Evolutionary conservation across 2,888 invertebrate species (phyloP).

Genomic region (Troides oblongomaculatus): DNA sequence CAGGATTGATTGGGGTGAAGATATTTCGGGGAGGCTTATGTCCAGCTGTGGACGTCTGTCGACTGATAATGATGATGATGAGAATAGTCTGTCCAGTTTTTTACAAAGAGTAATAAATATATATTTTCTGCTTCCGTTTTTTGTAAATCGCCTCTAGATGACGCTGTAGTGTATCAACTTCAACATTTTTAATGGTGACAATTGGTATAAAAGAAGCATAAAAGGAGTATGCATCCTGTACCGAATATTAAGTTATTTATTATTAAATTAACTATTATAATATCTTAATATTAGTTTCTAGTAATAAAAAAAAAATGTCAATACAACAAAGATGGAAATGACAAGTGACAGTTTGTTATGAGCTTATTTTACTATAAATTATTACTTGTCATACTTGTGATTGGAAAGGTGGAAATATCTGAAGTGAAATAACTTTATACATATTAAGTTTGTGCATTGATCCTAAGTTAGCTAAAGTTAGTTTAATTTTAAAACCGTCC

Average conservation of each 20-base stretch:
- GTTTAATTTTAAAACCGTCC: conserved; percentile 8
- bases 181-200: too few relatives aligned
- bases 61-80: not conserved
- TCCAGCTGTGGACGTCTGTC: not conserved
- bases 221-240: not conserved
- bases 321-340: not conserved
- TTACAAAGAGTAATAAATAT: too few relatives aligned
- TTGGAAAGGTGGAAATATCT: not conserved
- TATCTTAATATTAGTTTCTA: not conserved
- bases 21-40: not conserved
- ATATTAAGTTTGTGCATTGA: conserved; percentile 12
- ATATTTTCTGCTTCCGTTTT: too few relatives aligned
- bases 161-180: too few relatives aligned
- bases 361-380: too few relatives aligned
- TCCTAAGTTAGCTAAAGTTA: conserved; percentile 14
- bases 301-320: not conserved
- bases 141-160: too few relatives aligned
- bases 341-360: not conserved
- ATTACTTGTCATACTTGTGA: not conserved
- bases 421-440: not conserved
- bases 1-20: too few relatives aligned
- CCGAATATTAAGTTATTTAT: not conserved
- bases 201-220: too few relatives aligned
- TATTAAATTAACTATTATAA: not conserved
- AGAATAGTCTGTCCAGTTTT: too few relatives aligned